Evolutionary conservation across 2,113 vertebrate genomes (phyloP).

Genomic region (Eulemur macaco): DNA sequence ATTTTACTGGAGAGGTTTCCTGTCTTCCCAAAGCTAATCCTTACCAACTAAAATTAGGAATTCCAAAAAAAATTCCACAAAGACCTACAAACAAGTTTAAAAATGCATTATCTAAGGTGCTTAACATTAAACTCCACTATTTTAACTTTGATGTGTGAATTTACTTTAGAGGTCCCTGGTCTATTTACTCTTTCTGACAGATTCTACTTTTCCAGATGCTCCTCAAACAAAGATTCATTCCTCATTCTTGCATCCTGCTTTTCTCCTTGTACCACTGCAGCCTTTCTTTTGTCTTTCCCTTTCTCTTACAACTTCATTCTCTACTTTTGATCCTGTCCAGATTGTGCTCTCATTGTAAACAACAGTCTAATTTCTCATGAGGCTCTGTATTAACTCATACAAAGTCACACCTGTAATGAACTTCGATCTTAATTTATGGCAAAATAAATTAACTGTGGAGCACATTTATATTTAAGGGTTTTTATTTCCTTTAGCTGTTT

Average conservation of each 20-base stretch:
- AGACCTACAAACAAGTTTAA: conserved; percentile 47
- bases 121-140: conserved; percentile 50
- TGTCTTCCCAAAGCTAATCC: conserved; percentile 43
- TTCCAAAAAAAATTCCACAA: background rate
- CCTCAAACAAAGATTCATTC: conserved; percentile 45
- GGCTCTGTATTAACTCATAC: background rate
- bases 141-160: background rate
- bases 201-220: conserved; percentile 50
- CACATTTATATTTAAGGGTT: background rate
- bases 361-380: conserved; percentile 44
- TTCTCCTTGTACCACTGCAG: conserved; percentile 19
- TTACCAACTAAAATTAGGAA: conserved; percentile 45
- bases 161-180: conserved; percentile 48
- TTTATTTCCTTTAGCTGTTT: conserved; percentile 43
- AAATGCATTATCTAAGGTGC: conserved; percentile 29
- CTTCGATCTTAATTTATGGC: background rate
- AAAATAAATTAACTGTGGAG: conserved; percentile 26
- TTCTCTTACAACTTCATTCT: conserved; percentile 47
- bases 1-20: conserved; percentile 29
- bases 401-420: conserved; percentile 30
- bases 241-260: conserved; percentile 25
- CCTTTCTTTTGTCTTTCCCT: background rate
- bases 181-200: conserved; percentile 42
- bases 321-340: conserved; percentile 30
- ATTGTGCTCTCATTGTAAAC: conserved; percentile 15